phyloP scores from a whole-genome alignment of 2,888 invertebrate genomes.

The Andrena fulva region DNA sequence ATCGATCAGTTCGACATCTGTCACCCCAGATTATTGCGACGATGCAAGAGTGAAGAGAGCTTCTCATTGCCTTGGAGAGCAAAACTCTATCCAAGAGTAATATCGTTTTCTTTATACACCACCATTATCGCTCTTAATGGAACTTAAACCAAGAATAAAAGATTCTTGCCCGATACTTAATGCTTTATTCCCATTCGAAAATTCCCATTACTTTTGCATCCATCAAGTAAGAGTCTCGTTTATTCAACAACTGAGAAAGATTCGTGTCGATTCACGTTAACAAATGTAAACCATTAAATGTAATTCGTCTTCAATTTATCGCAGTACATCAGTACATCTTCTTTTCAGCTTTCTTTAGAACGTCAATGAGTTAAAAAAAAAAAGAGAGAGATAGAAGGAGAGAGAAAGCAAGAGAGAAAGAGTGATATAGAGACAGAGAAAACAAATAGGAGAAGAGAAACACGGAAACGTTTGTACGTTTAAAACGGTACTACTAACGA shows the following conservation, averaged over 20 bases:
- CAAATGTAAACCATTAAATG: slow-evolving; percentile 19
- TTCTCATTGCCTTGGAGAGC: not conserved
- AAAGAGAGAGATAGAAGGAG: no score
- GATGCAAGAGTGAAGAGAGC: slow-evolving; percentile 53
- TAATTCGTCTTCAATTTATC: slow-evolving; percentile 15
- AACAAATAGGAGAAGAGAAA: slow-evolving; percentile 6
- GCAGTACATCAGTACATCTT: slow-evolving; percentile 20
- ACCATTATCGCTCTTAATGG: not conserved
- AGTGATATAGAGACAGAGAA: not conserved
- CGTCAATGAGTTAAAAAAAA: slow-evolving; percentile 7
- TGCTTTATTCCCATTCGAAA: slow-evolving; percentile 19
- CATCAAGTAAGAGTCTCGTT: slow-evolving; percentile 14
- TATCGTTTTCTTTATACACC: not conserved
- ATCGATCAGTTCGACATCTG: not conserved
- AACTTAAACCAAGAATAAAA: slow-evolving; percentile 13
- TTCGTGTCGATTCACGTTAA: slow-evolving; percentile 2
- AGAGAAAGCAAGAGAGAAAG: no score
- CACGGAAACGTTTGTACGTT: slow-evolving; percentile 30
- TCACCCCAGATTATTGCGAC: not conserved
- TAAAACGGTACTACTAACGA: slow-evolving; percentile 57
- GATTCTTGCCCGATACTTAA: slow-evolving; percentile 17
- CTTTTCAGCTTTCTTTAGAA: slow-evolving; percentile 14
- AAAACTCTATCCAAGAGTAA: not conserved
- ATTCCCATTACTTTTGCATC: slow-evolving; percentile 55
- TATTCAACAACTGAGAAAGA: slow-evolving; percentile 38